Evolutionary conservation across 1,140 invertebrate genomes (phyloP).

Genomic region (Neodiprion lecontei): DNA sequence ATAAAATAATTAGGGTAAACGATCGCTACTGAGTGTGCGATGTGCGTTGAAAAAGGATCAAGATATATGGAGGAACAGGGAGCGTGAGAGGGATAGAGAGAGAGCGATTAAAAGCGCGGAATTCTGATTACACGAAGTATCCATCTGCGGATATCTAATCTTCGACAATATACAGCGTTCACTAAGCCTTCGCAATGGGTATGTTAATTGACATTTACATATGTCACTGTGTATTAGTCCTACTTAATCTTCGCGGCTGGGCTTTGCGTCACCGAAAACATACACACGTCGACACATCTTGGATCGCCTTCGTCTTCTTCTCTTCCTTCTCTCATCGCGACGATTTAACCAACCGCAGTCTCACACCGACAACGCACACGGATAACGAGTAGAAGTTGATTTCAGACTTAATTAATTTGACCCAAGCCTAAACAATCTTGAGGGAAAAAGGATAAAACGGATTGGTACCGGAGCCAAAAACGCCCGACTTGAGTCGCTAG

Average conservation of each 20-base stretch:
- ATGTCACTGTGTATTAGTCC: not conserved
- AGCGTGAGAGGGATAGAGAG: too few species aligned
- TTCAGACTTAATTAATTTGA: not conserved
- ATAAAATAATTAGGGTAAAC: too few species aligned
- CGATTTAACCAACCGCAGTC: not conserved
- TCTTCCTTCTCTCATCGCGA: not conserved
- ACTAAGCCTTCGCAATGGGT: slow-evolving; percentile 6
- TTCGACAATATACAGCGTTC: not conserved
- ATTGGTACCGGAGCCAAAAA: too few species aligned
- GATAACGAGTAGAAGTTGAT: not conserved
- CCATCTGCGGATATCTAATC: too few species aligned
- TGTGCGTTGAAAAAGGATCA: too few species aligned
- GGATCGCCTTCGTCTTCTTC: not conserved
- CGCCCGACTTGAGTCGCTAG: too few species aligned
- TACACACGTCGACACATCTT: not conserved
- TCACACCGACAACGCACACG: not conserved
- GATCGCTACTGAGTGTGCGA: too few species aligned
- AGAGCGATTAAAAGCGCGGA: too few species aligned
- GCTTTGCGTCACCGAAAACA: slow-evolving; percentile 4
- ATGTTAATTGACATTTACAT: slow-evolving; percentile 8
- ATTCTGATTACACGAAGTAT: too few species aligned
- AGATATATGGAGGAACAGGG: too few species aligned
- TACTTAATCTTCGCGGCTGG: not conserved
- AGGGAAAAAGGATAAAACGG: too few species aligned
- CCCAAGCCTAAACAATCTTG: not conserved